A percentile compares a stretch with the other conserved stretches of the same genome.
Conservation (phyloP, 2,797 vertebrate genomes). For the Novumbra hubbsi region DNA sequence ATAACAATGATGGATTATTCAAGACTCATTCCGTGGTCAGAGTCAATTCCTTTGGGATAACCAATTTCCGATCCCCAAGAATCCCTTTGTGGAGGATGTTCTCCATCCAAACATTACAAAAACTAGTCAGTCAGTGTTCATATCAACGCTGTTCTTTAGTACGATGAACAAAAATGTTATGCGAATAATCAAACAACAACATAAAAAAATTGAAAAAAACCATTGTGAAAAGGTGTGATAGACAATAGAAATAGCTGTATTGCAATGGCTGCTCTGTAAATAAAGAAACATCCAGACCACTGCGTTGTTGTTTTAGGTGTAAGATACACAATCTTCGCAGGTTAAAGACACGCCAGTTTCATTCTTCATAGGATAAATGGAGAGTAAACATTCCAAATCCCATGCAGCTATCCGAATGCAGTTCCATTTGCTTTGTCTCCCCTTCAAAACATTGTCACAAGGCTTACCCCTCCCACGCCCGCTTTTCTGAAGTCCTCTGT, state of each 20-base stretch:
- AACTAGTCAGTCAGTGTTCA: constrained; percentile 32
- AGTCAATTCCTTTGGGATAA: background rate
- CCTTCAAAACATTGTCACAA: constrained; percentile 61
- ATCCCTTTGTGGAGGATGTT: constrained; percentile 13
- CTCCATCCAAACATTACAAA: constrained; percentile 34
- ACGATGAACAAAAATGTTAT: background rate
- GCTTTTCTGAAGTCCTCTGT: constrained; percentile 24
- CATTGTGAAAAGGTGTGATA: background rate
- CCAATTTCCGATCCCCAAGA: background rate
- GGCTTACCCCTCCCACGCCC: constrained; percentile 40
- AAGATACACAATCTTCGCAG: constrained; percentile 11
- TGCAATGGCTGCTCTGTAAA: constrained; percentile 13
- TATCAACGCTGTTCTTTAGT: background rate
- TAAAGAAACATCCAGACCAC: constrained; percentile 20
- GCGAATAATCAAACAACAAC: background rate
- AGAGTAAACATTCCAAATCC: constrained; percentile 3
- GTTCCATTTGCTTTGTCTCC: constrained; percentile 55
- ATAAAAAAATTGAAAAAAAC: background rate
- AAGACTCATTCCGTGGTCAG: background rate
- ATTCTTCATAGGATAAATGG: constrained; percentile 21
- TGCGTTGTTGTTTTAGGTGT: background rate
- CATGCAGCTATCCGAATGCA: constrained; percentile 22
- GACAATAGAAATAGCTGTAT: background rate
- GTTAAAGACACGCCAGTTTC: constrained; percentile 24
- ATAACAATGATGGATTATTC: background rate